Conservation (phyloP, 2,888 invertebrate genomes). For the Archips xylosteana region DNA sequence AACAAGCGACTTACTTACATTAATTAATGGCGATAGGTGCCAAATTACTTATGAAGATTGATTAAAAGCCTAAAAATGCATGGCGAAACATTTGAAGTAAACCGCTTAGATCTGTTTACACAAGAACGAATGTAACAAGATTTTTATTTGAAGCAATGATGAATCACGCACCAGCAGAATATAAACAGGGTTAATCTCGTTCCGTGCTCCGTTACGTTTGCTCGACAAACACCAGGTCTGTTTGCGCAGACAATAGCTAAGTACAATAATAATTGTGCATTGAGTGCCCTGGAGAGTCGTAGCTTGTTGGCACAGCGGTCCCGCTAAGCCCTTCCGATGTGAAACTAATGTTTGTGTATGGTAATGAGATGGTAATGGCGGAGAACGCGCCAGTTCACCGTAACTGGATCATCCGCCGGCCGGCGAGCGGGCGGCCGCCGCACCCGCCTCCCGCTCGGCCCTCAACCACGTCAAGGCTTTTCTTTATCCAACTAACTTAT, state of each 20-base stretch:
- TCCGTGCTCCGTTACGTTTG: constrained; percentile 77
- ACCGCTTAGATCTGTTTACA: constrained; percentile 1
- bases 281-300: constrained; percentile 67
- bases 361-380: constrained; percentile 82
- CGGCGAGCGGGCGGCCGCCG: constrained; percentile 41
- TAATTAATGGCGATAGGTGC: not conserved
- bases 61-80: not conserved
- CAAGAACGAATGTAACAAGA: constrained; percentile 38
- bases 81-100: not conserved
- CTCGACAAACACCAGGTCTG: constrained; percentile 70
- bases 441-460: not conserved
- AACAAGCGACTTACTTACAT: not conserved
- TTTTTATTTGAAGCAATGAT: constrained; percentile 46
- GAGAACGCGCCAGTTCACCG: constrained; percentile 60
- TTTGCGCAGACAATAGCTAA: constrained; percentile 80
- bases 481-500: not conserved
- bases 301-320: constrained; percentile 74
- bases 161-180: constrained; percentile 57
- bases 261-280: constrained; percentile 83
- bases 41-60: not conserved
- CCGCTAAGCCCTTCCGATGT: constrained; percentile 77
- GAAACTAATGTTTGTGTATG: constrained; percentile 82
- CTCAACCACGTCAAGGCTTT: not conserved
- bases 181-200: constrained; percentile 79
- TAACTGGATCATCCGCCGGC: constrained; percentile 78